phyloP scores from a whole-genome alignment of 2,888 invertebrate genomes.

The Diogma glabrata region DNA sequence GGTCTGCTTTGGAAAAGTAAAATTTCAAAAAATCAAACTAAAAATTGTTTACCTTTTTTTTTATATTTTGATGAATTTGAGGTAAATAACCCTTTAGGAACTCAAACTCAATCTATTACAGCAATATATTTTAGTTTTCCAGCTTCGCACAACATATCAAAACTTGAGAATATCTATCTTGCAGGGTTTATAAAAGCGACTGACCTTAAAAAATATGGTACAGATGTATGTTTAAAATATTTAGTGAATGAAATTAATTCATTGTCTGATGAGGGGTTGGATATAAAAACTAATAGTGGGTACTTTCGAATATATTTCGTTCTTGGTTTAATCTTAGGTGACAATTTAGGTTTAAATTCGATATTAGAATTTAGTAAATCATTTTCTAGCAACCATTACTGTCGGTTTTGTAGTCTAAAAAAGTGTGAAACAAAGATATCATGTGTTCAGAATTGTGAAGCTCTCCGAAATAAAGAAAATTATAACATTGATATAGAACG shows the following conservation, averaged over 20 bases:
- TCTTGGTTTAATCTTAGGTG: slow-evolving; percentile 17
- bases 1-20: not conserved
- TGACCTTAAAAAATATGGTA: slow-evolving; percentile 11
- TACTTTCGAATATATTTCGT: slow-evolving; percentile 13
- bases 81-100: slow-evolving; percentile 13
- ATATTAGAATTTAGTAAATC: slow-evolving; percentile 12
- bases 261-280: slow-evolving; percentile 20
- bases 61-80: slow-evolving; percentile 13
- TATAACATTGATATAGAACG: slow-evolving; percentile 10
- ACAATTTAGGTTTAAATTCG: not conserved
- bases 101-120: slow-evolving; percentile 12
- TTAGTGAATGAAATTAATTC: slow-evolving; percentile 21
- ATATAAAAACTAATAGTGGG: slow-evolving; percentile 15
- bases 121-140: slow-evolving; percentile 12
- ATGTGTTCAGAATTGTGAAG: slow-evolving; percentile 14
- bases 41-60: not conserved
- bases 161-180: not conserved
- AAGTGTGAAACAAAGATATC: slow-evolving; percentile 17
- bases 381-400: slow-evolving; percentile 21
- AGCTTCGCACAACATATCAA: slow-evolving; percentile 2
- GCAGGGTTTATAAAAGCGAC: not conserved
- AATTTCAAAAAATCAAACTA: not conserved
- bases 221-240: slow-evolving; percentile 20
- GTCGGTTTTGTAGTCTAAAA: slow-evolving; percentile 22
- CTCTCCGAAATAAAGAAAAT: slow-evolving; percentile 19